Conservation (phyloP, 2,888 invertebrate genomes). For the Eristalis arbustorum region DNA sequence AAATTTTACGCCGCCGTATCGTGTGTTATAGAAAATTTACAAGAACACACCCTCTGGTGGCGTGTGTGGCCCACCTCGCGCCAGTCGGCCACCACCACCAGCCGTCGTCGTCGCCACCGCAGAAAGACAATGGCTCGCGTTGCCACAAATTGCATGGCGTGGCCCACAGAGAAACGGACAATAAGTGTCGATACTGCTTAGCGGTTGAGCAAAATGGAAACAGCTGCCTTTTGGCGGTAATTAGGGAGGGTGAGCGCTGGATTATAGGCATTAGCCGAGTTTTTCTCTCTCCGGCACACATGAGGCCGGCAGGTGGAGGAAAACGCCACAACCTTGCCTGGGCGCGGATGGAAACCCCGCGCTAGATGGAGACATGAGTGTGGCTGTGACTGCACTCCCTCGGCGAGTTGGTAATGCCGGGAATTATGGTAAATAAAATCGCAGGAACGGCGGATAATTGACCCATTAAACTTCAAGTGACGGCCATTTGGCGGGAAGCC, state of each 20-base stretch:
- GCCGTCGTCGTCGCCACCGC: not conserved
- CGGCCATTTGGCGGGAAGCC: not conserved
- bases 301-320: not conserved
- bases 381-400: not conserved
- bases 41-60: slow-evolving; percentile 27
- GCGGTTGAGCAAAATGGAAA: not conserved
- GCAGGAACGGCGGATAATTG: slow-evolving; percentile 28
- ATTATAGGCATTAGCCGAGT: not conserved
- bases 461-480: slow-evolving; percentile 44
- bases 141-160: not conserved
- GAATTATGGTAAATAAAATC: slow-evolving; percentile 41
- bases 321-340: not conserved
- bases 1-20: slow-evolving; percentile 60
- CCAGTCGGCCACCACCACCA: not conserved
- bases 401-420: slow-evolving; percentile 10
- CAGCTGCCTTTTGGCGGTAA: not conserved
- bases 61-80: not conserved
- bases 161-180: not conserved
- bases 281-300: not conserved
- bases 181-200: not conserved
- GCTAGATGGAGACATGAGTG: not conserved
- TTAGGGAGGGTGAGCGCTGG: not conserved
- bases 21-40: slow-evolving; percentile 46
- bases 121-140: not conserved
- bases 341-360: not conserved